Base-by-base conservation (phyloP, 30 jellyfish, hydroid and myxozoan species). In the Clytia hemisphaerica region DNA sequence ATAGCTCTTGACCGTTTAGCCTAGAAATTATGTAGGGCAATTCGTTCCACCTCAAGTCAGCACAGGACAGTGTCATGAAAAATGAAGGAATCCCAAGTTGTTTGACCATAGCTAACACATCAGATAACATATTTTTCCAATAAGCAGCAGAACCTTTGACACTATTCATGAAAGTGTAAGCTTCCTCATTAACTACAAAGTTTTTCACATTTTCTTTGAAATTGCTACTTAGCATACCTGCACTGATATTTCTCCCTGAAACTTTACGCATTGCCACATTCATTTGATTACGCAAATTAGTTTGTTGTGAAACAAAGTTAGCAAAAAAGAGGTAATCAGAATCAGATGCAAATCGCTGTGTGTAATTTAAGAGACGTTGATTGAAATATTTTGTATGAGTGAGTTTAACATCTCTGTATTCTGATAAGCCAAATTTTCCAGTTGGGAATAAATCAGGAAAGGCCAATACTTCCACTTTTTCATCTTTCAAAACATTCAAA, bases 61-160 rank as follows among this genome's bases (percentile, higher is more conserved):
- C 83, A 53, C 83, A 71, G 4, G 83, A 69, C 30, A 44, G 61
- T 24, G 81, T 46, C n/a, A 69, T 10, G 49, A 69, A 69, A 30
- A 28, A 69, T 18, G 75, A 6, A 9, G 83, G 83, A 6, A 71
- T n/a, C 15, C 83, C 83, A 18, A 49, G 37, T 61, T 71, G 83
- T 71, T 71, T 71, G 26, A 71, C 83, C 83, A 49, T 71, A 1
- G 83, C 75, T 21, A 71, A 44, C 16, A 71, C 83, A 42, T 71
- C 83, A 55, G 21, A 51, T 2, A 71, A 27, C 51, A 71, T 50
- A 21, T 71, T 31, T 49, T 71, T 71, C 83, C 75, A 71, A 57
- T 50, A 71, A 14, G 83, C 75, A 22, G 83, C 74, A 32, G 83
- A 50, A 21, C 83, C 83, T 57, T 71, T 71, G 2, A 71, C 40